Percentiles rank a stretch among this genome's conserved stretches.
These are phyloP conservation scores for Micoletzkya japonica DNA, from an alignment of 2,888 invertebrate genomes.

Conservation along the genomic window DNA sequence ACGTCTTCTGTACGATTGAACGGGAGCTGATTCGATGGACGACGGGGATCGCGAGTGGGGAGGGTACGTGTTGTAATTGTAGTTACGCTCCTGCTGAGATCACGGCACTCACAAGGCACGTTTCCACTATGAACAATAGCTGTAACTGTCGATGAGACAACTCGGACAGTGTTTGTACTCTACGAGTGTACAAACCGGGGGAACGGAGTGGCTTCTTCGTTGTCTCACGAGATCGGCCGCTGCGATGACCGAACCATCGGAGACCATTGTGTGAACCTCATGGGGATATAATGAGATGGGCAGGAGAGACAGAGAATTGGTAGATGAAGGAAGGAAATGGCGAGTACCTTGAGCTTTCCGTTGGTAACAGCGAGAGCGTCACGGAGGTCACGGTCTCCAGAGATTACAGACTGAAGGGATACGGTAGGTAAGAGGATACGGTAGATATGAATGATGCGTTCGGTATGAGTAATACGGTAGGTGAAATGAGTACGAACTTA, in stretches of 20 bases:
- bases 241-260: constrained; percentile 49
- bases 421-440: neutral
- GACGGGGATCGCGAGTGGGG: constrained; percentile 51
- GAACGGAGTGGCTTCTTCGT: constrained; percentile 54
- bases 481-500: too few relatives aligned
- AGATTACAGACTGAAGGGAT: constrained; percentile 45
- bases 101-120: neutral
- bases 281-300: neutral
- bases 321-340: neutral
- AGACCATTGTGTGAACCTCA: constrained; percentile 44
- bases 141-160: neutral
- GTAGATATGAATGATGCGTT: neutral
- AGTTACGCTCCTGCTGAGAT: constrained; percentile 42
- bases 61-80: constrained; percentile 50
- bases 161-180: neutral
- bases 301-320: neutral
- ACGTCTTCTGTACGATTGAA: constrained; percentile 6
- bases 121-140: too few relatives aligned
- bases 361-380: constrained; percentile 49
- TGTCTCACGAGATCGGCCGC: constrained; percentile 54
- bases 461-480: neutral
- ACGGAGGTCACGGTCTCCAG: constrained; percentile 51
- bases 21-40: constrained; percentile 47
- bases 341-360: constrained; percentile 48
- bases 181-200: constrained; percentile 35